These are phyloP conservation scores for Meta bourneti DNA, from an alignment of 2,888 invertebrate species.

Conservation along the genomic window DNA sequence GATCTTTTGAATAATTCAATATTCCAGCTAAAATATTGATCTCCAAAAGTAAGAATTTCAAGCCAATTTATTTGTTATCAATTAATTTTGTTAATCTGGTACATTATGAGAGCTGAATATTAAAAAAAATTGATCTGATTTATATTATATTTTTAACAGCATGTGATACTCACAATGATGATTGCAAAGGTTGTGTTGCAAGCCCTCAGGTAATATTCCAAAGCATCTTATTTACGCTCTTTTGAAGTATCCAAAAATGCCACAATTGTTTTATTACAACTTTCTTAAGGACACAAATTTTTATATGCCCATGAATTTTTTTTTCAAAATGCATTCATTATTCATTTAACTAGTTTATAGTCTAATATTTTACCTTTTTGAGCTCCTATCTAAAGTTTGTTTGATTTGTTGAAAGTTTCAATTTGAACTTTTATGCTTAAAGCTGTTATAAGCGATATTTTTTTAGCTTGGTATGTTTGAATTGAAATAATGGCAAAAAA, in stretches of 20 bases:
- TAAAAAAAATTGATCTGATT: not conserved
- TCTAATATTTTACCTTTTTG: no score
- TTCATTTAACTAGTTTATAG: not conserved
- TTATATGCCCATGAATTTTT: not conserved
- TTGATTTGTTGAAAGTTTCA: no score
- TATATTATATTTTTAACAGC: conserved; percentile 33
- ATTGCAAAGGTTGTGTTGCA: conserved; percentile 67
- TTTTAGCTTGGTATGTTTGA: no score
- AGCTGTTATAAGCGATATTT: no score
- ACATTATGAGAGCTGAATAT: not conserved
- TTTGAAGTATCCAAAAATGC: not conserved
- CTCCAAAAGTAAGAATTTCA: not conserved
- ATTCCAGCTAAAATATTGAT: not conserved
- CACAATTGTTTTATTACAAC: not conserved
- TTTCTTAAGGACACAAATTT: not conserved
- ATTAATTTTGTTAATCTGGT: not conserved
- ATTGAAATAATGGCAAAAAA: no score
- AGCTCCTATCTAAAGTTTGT: no score
- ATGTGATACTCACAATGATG: conserved; percentile 41
- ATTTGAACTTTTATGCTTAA: no score
- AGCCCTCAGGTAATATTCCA: conserved; percentile 28
- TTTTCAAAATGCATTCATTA: not conserved
- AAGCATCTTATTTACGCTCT: not conserved
- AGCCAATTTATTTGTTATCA: not conserved
- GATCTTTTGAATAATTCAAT: not conserved